These are phyloP conservation scores for Sebastes fasciatus DNA, from an alignment of 2,113 vertebrate species.

Conservation along the genomic window DNA sequence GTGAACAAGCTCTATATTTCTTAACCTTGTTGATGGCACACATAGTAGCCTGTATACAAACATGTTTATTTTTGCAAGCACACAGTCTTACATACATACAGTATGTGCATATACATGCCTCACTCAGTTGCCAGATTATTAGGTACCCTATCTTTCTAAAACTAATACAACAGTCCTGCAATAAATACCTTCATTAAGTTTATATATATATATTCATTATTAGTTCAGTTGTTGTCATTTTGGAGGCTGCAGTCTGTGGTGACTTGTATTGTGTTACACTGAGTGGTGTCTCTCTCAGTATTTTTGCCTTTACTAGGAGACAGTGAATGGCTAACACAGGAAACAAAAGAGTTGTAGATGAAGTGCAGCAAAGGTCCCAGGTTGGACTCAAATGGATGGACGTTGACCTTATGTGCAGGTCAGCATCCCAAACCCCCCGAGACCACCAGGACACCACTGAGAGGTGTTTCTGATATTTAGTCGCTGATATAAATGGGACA, in stretches of 20 bases:
- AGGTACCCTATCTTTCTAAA: background rate
- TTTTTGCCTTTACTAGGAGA: background rate
- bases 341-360: background rate
- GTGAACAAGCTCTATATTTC: background rate
- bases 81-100: background rate
- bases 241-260: slow-evolving; percentile 3
- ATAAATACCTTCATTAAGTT: background rate
- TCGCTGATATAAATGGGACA: background rate
- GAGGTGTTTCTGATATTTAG: background rate
- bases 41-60: background rate
- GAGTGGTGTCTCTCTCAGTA: background rate
- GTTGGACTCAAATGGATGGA: slow-evolving; percentile 3
- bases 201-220: background rate
- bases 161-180: background rate
- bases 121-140: background rate
- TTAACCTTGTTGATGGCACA: background rate
- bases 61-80: background rate
- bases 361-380: background rate
- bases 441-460: too few species aligned
- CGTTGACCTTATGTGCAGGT: background rate
- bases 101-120: too few species aligned
- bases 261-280: background rate
- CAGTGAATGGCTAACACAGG: background rate
- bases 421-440: background rate
- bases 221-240: background rate